Conservation (phyloP, 1,140 invertebrate species). For the Drosophila asahinai region DNA sequence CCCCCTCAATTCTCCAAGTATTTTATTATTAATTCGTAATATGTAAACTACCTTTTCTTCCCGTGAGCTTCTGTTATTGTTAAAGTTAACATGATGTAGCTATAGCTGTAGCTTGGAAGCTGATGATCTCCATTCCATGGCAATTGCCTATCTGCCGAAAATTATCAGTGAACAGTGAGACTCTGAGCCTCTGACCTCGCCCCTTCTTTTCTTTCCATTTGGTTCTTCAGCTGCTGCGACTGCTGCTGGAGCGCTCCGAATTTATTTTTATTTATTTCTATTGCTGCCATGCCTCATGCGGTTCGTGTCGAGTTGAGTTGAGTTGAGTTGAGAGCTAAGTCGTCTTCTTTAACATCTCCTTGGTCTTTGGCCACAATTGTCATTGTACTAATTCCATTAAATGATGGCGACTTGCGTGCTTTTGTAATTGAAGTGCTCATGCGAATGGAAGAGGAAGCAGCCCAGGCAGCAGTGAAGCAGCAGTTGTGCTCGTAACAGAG, state of each 20-base stretch:
- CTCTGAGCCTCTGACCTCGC: slow-evolving; percentile 38
- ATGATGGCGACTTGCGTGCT: slow-evolving; percentile 76
- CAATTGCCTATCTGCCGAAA: slow-evolving; percentile 78
- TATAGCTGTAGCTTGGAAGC: neutral
- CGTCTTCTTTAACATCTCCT: slow-evolving; percentile 64
- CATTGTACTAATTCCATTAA: slow-evolving; percentile 83
- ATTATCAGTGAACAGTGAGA: slow-evolving; percentile 57
- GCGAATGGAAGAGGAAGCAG: slow-evolving; percentile 43
- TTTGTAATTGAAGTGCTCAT: slow-evolving; percentile 77
- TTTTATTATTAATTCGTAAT: neutral
- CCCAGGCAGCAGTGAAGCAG: neutral
- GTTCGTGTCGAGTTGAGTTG: slow-evolving; percentile 29
- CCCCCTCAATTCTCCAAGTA: neutral
- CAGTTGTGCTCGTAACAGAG: neutral
- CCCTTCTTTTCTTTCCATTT: slow-evolving; percentile 28
- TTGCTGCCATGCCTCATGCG: slow-evolving; percentile 45
- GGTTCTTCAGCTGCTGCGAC: slow-evolving; percentile 35
- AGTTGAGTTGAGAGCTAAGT: slow-evolving; percentile 28
- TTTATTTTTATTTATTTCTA: slow-evolving; percentile 83
- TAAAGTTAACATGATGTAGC: slow-evolving; percentile 9
- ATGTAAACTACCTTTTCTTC: slow-evolving; percentile 1
- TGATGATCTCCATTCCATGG: slow-evolving; percentile 62
- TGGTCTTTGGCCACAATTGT: slow-evolving; percentile 77
- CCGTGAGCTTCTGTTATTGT: slow-evolving; percentile 9
- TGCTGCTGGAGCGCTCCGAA: slow-evolving; percentile 52